These are phyloP conservation scores for Thyatira batis DNA, from an alignment of 2,888 invertebrate species.

Conservation along the genomic window DNA sequence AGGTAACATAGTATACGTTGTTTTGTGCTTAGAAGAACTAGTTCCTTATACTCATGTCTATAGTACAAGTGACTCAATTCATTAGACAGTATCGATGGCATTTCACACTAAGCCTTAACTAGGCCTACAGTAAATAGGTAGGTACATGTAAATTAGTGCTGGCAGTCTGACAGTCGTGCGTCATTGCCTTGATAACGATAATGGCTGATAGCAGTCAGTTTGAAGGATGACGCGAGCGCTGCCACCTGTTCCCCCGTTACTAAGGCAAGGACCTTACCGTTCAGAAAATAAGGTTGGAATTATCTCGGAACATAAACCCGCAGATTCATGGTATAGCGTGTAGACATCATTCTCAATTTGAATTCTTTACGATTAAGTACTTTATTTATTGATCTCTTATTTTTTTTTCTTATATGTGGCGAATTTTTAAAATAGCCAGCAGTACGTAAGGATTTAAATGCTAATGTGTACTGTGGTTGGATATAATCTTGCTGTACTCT, in stretches of 20 bases:
- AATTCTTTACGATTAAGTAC: no score
- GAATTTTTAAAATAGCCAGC: no score
- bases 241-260: neutral
- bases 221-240: slow-evolving; percentile 28
- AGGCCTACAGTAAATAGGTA: slow-evolving; percentile 34
- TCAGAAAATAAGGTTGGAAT: neutral
- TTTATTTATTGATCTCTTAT: no score
- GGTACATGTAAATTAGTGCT: slow-evolving; percentile 40
- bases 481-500: slow-evolving; percentile 2
- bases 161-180: slow-evolving; percentile 45
- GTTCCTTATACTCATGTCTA: neutral
- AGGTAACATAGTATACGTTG: no score
- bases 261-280: neutral
- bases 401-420: no score
- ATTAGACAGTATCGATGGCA: slow-evolving; percentile 9
- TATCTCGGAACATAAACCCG: neutral
- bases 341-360: neutral
- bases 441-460: no score
- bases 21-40: neutral
- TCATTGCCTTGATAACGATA: slow-evolving; percentile 51
- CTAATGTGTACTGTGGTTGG: neutral
- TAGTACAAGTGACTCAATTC: neutral
- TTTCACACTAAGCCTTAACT: slow-evolving; percentile 19
- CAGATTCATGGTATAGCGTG: neutral
- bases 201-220: slow-evolving; percentile 38